A percentile compares a stretch with the other conserved stretches of the same genome.
phyloP scores from a whole-genome alignment of 1,140 invertebrate genomes.

The Drosophila willistoni region DNA sequence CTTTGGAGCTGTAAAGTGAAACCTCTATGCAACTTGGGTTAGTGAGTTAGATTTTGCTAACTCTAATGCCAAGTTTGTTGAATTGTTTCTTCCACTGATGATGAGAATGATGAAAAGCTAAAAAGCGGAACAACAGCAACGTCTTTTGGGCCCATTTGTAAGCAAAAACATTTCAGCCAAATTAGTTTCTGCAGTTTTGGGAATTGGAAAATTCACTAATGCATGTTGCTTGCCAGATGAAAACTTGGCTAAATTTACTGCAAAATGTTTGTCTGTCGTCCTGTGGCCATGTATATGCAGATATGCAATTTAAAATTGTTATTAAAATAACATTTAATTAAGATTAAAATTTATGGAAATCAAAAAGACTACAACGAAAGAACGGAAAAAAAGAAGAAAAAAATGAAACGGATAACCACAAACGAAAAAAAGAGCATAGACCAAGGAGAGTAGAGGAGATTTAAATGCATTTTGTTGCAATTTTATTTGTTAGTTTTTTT shows the following conservation, averaged over 20 bases:
- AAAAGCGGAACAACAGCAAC: constrained; percentile 28
- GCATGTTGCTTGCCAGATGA: constrained; percentile 5
- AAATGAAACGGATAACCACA: constrained; percentile 6
- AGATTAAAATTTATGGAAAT: constrained; percentile 68
- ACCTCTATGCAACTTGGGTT: constrained; percentile 31
- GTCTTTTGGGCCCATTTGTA: constrained; percentile 63
- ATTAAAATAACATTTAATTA: constrained; percentile 74
- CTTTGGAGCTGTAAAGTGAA: constrained; percentile 54
- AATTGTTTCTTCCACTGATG: constrained; percentile 32
- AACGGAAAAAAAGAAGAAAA: constrained; percentile 24
- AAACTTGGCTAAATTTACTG: constrained; percentile 25
- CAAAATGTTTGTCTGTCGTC: background rate
- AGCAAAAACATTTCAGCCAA: constrained; percentile 80
- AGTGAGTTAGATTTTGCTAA: constrained; percentile 48
- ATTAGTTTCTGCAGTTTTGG: constrained; percentile 74
- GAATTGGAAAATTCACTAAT: constrained; percentile 72
- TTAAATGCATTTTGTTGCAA: constrained; percentile 62
- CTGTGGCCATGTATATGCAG: background rate
- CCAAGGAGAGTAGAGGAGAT: constrained; percentile 36
- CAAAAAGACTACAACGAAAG: constrained; percentile 38
- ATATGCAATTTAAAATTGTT: constrained; percentile 51
- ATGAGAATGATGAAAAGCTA: constrained; percentile 70
- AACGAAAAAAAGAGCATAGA: constrained; percentile 39
- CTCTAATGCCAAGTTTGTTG: constrained; percentile 52
- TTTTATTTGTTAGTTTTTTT: constrained; percentile 36